Percentiles rank a stretch among this genome's conserved stretches.
These are phyloP conservation scores for Copsychus sechellarum DNA, from an alignment of 2,113 vertebrate genomes.

Conservation along the genomic window DNA sequence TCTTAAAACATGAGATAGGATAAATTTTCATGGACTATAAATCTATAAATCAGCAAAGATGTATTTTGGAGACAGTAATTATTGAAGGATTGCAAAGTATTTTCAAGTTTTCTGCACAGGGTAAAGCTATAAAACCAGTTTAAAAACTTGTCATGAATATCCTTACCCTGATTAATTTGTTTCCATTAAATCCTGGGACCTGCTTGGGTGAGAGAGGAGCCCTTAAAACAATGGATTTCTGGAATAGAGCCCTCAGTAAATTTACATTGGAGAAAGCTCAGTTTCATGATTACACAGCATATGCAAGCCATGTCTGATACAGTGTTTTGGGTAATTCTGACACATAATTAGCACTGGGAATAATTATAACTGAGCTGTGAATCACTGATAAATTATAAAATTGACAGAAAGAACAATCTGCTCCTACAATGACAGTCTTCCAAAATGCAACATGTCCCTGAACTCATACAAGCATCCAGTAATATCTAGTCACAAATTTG, in stretches of 20 bases:
- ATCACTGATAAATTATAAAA: background rate
- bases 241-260: background rate
- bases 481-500: background rate
- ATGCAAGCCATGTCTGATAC: background rate
- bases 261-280: background rate
- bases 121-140: background rate
- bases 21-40: background rate
- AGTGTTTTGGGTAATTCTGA: background rate
- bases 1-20: background rate
- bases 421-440: background rate
- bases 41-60: background rate
- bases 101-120: background rate
- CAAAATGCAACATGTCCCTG: background rate
- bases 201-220: background rate
- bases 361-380: conserved; percentile 14
- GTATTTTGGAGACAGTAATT: background rate
- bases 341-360: background rate
- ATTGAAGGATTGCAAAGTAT: background rate
- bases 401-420: background rate
- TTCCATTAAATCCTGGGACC: background rate
- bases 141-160: background rate
- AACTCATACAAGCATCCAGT: background rate
- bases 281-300: background rate
- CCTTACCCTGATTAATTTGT: background rate
- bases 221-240: background rate